Percentiles rank a stretch among this genome's conserved stretches.
Conservation (phyloP, 35 echinoderm and acorn worm species). For the Nesometra sesokonis region DNA sequence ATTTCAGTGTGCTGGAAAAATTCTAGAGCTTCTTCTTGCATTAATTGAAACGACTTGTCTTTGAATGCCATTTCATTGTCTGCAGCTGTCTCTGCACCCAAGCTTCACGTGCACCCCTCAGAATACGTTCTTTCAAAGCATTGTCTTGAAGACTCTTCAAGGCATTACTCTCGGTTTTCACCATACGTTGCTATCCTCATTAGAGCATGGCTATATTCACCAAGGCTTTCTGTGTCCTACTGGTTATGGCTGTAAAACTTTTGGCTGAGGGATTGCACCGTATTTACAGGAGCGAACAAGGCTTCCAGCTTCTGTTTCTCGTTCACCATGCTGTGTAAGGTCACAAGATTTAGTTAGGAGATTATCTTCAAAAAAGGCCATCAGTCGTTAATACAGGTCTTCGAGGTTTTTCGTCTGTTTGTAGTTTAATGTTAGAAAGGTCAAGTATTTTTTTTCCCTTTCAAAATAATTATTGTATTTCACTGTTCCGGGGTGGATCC, state of each 20-base stretch:
- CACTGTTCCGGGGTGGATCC: too few species aligned
- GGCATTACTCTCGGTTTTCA: conserved; percentile 15
- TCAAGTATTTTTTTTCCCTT: too few species aligned
- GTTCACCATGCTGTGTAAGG: too few species aligned
- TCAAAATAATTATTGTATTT: too few species aligned
- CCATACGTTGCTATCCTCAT: conserved; percentile 24
- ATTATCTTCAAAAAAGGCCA: too few species aligned
- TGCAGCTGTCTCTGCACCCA: conserved; percentile 28
- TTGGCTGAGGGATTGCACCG: conserved; percentile 10
- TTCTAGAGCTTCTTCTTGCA: conserved; percentile 30
- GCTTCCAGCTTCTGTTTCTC: background rate
- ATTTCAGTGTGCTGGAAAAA: conserved; percentile 19
- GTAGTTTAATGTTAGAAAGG: too few species aligned
- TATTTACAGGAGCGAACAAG: conserved; percentile 14
- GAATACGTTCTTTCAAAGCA: conserved; percentile 15
- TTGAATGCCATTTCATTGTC: conserved; percentile 8
- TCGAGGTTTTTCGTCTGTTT: too few species aligned
- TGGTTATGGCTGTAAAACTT: conserved; percentile 18
- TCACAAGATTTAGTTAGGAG: too few species aligned
- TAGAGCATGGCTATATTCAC: conserved; percentile 26
- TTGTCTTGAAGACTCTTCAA: conserved; percentile 15
- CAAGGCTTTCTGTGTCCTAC: conserved; percentile 10
- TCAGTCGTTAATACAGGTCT: too few species aligned
- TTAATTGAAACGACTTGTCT: conserved; percentile 14
- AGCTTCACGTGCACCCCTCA: conserved; percentile 28